Base-by-base conservation (phyloP, 1,140 invertebrate species). In the Papilio polyxenes region DNA sequence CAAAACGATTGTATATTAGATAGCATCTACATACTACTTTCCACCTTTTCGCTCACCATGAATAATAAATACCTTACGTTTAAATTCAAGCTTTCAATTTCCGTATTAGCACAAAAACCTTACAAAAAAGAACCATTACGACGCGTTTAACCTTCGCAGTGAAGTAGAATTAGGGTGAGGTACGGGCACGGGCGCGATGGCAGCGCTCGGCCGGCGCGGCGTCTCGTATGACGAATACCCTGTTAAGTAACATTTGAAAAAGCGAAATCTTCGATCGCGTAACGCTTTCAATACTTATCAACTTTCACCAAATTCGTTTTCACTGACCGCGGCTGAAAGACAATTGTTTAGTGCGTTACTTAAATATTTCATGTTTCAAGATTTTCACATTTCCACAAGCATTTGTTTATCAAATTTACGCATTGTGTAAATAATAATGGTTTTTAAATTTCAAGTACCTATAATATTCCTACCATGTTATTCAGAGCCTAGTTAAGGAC, bases 161-260 rank as follows among this genome's bases (percentile, higher is more conserved):
- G 78, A 48, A 80, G 56, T 65, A 69, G 78, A 80, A 80, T 80
- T 80, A 69, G 78, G 78, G 78, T 80, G 78, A 80, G 40, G 78
- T 80, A 65, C 40, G 44, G 78, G 78, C 40, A 65, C 40, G 44
- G 78, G 78, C 40, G 62, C 65, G 65, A 72, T 72, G 65, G 65
- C 65, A 72, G 65, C 65, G 65, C 65, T 76, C 62, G 53, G 56
- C 62, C 74, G 40, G 53, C 23, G 65, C 78, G 59, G 62, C 77
- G 82, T 81, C 81, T 85, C 81, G 88, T 82, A 90, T 91, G 91
- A 91, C 90, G 89, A 89, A 90, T 89, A 88, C 85, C 37, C 85
- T 90, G 86, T 92, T 92, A 89, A 89, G 89, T 91, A 91, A 90
- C 86, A 87, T 89, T 89, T 91, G 90, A 90, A 92, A 91, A 91